phyloP scores from a whole-genome alignment of 2,888 invertebrate genomes.

The Rhodophaea formosa region DNA sequence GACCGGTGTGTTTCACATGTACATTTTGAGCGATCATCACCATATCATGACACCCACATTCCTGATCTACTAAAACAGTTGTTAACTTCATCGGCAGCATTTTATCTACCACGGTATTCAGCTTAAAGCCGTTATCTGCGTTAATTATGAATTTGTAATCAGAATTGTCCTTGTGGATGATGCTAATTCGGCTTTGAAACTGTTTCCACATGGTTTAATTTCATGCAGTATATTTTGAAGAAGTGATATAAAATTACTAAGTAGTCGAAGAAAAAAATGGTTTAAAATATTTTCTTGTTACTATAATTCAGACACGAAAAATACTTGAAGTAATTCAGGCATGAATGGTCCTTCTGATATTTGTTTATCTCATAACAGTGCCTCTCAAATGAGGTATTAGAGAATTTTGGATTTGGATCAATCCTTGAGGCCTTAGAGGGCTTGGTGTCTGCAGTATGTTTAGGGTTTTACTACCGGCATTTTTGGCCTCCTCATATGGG shows the following conservation, averaged over 20 bases:
- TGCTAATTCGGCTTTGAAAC: neutral
- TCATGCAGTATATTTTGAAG: constrained; percentile 33
- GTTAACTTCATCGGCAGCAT: neutral
- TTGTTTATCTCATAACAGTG: too few species aligned
- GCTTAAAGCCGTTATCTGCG: neutral
- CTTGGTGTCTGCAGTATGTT: too few species aligned
- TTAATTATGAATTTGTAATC: neutral
- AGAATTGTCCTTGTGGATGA: neutral
- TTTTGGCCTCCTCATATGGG: too few species aligned
- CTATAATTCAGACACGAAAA: neutral
- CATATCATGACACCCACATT: neutral
- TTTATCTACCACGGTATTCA: neutral
- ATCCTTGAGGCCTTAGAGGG: too few species aligned
- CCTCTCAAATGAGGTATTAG: too few species aligned
- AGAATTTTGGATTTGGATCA: too few species aligned
- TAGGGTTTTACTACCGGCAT: too few species aligned
- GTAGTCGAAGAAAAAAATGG: too few species aligned
- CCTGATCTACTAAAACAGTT: neutral
- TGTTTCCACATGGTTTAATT: constrained; percentile 17
- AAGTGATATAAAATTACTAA: constrained; percentile 24
- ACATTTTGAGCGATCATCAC: neutral
- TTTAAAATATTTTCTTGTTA: too few species aligned
- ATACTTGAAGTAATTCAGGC: constrained; percentile 23
- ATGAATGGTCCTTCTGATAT: too few species aligned
- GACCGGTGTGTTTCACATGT: neutral